Conservation (phyloP, 1,140 invertebrate genomes). For the Drosophila bipectinata region DNA sequence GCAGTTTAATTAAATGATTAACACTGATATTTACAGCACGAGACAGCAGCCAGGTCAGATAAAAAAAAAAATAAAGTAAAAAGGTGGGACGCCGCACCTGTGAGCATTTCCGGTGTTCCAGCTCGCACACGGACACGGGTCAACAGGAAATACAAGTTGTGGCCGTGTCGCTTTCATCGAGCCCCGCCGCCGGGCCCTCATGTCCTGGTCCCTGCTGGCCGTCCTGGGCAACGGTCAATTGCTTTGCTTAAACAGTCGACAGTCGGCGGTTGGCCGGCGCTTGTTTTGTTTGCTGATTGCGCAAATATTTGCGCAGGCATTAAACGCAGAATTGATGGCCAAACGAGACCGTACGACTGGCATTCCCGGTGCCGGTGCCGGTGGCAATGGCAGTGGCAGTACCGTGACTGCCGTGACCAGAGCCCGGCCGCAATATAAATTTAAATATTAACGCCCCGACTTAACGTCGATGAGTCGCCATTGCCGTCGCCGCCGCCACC, state of each 20-base stretch:
- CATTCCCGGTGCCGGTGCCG: background rate
- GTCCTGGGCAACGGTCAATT: conserved; percentile 71
- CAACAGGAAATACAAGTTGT: conserved; percentile 63
- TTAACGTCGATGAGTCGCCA: conserved; percentile 58
- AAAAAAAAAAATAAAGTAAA: conserved; percentile 17
- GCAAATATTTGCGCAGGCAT: conserved; percentile 81
- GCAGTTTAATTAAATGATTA: conserved; percentile 82
- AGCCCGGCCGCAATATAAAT: conserved; percentile 72
- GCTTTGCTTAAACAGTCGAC: conserved; percentile 72
- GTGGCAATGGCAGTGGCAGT: background rate
- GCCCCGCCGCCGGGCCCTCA: background rate
- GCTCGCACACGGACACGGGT: conserved; percentile 53
- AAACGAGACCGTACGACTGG: conserved; percentile 13
- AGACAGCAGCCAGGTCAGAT: conserved; percentile 2
- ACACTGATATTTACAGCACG: conserved; percentile 72
- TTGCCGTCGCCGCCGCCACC: conserved; percentile 1
- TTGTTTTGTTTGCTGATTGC: conserved; percentile 82
- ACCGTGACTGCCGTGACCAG: conserved; percentile 17
- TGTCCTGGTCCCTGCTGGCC: conserved; percentile 19
- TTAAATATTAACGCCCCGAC: conserved; percentile 78
- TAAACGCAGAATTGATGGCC: conserved; percentile 77
- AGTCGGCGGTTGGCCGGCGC: conserved; percentile 53
- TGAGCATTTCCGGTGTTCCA: conserved; percentile 41
- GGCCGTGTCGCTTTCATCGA: conserved; percentile 45
- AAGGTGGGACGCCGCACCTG: conserved; percentile 32